A percentile compares a stretch with the other conserved stretches of the same genome.
phyloP scores from a whole-genome alignment of 2,113 vertebrate genomes.

The Sceloporus tristichus region DNA sequence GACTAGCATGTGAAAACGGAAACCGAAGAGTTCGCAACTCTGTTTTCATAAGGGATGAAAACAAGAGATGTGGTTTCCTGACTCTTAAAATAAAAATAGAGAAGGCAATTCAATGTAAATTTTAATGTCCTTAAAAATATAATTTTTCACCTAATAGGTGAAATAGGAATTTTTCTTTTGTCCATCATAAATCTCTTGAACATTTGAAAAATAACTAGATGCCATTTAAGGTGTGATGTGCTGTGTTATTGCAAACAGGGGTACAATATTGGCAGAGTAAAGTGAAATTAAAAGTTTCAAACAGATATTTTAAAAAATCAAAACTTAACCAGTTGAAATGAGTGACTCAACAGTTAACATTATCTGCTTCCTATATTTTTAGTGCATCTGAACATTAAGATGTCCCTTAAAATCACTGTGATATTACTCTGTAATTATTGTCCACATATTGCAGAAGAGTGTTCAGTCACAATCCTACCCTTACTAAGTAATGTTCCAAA shows the following conservation, averaged over 20 bases:
- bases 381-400: conserved; percentile 38
- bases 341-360: conserved; percentile 46
- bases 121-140: conserved; percentile 39
- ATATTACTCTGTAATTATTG: conserved; percentile 44
- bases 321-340: conserved; percentile 43
- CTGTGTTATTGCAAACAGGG: conserved; percentile 55
- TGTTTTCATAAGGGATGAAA: conserved; percentile 49
- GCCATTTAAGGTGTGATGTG: conserved; percentile 60
- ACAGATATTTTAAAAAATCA: conserved; percentile 59
- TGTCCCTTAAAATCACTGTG: conserved; percentile 32
- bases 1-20: conserved; percentile 54
- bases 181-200: conserved; percentile 45
- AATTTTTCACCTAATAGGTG: conserved; percentile 46
- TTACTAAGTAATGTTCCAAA: conserved; percentile 57
- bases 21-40: conserved; percentile 53
- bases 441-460: conserved; percentile 51
- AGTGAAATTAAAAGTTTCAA: conserved; percentile 44
- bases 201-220: conserved; percentile 56
- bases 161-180: conserved; percentile 53
- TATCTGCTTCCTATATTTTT: conserved; percentile 15
- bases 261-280: conserved; percentile 56
- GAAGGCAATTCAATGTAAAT: conserved; percentile 55
- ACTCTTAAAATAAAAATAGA: conserved; percentile 24
- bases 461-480: background rate
- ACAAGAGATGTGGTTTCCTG: conserved; percentile 38